Percentiles rank a stretch among this genome's conserved stretches.
These are phyloP conservation scores for Myiopsitta monachus DNA, from an alignment of 2,113 vertebrate species.

Conservation along the genomic window DNA sequence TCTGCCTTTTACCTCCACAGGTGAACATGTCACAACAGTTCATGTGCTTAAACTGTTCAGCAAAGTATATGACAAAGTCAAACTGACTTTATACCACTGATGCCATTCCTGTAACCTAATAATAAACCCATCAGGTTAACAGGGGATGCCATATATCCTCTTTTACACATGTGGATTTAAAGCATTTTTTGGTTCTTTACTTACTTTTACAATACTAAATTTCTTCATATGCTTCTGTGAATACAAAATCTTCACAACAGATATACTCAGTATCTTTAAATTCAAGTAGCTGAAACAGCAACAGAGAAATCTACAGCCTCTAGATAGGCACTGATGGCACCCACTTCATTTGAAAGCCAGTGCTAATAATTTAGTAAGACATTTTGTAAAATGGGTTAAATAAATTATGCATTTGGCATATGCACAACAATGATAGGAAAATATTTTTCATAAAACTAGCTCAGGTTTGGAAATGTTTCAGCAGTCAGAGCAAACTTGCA, in stretches of 20 bases:
- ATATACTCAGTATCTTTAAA: not conserved
- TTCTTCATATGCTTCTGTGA: not conserved
- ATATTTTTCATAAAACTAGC: slow-evolving; percentile 4
- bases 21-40: not conserved
- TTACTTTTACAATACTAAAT: not conserved
- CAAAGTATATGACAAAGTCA: not conserved
- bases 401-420: not conserved
- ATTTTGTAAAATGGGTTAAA: slow-evolving; percentile 2
- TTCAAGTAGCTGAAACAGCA: not conserved
- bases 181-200: rapidly evolving
- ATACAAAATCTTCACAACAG: not conserved
- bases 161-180: not conserved
- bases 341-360: not conserved
- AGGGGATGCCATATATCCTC: not conserved
- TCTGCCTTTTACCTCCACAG: not conserved
- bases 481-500: not conserved
- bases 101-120: not conserved
- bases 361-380: not conserved
- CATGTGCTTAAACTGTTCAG: not conserved
- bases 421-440: not conserved
- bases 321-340: not conserved
- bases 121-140: not conserved
- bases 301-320: not conserved
- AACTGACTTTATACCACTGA: not conserved
- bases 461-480: not conserved